phyloP scores from a whole-genome alignment of 2,888 invertebrate species.

The Sesia apiformis region DNA sequence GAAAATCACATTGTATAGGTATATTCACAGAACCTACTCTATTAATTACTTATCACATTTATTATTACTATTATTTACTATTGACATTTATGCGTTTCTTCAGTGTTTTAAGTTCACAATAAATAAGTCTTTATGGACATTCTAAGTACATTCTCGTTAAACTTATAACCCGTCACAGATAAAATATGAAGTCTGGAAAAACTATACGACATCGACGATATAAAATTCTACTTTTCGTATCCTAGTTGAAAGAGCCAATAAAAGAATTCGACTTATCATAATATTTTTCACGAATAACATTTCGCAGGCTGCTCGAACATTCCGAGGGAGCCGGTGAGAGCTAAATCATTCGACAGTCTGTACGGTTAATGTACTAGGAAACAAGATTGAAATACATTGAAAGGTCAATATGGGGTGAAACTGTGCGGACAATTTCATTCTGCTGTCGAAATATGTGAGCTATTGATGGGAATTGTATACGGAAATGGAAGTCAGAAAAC shows the following conservation, averaged over 20 bases:
- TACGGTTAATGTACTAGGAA: too few relatives aligned
- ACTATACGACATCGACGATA: slow-evolving; percentile 2
- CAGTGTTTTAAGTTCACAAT: neutral
- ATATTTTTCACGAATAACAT: slow-evolving; percentile 22
- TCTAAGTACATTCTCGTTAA: neutral
- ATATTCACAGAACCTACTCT: too few relatives aligned
- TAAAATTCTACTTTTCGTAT: slow-evolving; percentile 13
- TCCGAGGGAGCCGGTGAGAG: slow-evolving; percentile 14
- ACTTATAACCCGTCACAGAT: neutral
- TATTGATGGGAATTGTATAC: too few relatives aligned
- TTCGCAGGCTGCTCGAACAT: slow-evolving; percentile 17
- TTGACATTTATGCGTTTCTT: too few relatives aligned
- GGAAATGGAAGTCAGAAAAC: too few relatives aligned
- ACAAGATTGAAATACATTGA: too few relatives aligned
- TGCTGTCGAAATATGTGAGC: too few relatives aligned
- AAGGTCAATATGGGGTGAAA: too few relatives aligned
- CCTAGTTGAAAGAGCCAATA: slow-evolving; percentile 18
- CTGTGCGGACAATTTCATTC: too few relatives aligned
- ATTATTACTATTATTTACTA: too few relatives aligned
- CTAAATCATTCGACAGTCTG: slow-evolving; percentile 12
- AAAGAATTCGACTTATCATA: slow-evolving; percentile 21
- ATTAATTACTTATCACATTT: too few relatives aligned
- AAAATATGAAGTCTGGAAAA: neutral
- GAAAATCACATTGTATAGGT: too few relatives aligned
- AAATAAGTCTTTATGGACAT: neutral